Conservation (phyloP, 2,888 invertebrate species). For the Zaprionus lineosus region DNA sequence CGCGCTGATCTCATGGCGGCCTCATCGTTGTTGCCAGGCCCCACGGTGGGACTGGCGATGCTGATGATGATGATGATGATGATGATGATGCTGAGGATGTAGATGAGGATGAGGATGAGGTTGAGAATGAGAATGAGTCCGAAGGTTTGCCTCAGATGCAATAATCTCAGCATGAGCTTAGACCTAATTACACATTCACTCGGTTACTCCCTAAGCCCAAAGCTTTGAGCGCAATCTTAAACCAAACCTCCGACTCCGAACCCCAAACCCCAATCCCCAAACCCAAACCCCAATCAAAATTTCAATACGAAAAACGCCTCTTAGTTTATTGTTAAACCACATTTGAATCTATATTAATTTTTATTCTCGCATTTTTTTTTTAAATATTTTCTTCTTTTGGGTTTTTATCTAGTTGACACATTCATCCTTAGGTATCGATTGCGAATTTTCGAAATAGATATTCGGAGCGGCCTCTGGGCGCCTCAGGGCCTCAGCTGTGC, state of each 20-base stretch:
- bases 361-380: no score
- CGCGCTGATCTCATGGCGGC: constrained; percentile 55
- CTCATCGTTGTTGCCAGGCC: constrained; percentile 46
- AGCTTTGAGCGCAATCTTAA: background rate
- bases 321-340: background rate
- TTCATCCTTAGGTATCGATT: background rate
- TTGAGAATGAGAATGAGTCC: background rate
- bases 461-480: no score
- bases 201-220: background rate
- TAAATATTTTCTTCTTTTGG: no score
- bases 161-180: constrained; percentile 1
- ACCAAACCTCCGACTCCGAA: no score
- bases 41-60: background rate
- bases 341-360: no score
- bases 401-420: no score
- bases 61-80: background rate
- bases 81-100: background rate
- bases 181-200: constrained; percentile 8
- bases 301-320: constrained; percentile 2
- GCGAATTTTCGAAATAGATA: background rate
- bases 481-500: constrained; percentile 16
- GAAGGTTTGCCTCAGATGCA: constrained; percentile 16
- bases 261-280: background rate
- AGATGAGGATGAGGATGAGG: background rate
- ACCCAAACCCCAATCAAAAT: constrained; percentile 5